These are phyloP conservation scores for Zaprionus davidi DNA, from an alignment of 1,140 invertebrate species.

Conservation along the genomic window DNA sequence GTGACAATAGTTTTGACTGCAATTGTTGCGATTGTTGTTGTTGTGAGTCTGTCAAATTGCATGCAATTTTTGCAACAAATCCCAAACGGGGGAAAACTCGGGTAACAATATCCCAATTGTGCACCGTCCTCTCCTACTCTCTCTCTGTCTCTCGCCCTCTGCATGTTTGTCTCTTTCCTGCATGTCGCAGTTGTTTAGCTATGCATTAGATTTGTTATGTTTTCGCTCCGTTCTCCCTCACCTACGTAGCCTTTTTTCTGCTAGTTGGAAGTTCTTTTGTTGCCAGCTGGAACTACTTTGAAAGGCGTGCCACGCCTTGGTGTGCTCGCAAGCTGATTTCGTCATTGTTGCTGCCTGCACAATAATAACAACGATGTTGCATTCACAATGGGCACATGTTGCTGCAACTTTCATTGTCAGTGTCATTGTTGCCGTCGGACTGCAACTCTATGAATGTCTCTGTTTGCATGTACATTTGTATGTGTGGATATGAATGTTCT, in stretches of 20 bases:
- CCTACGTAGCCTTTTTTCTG: conserved; percentile 42
- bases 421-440: conserved; percentile 67
- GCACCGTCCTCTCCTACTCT: background rate
- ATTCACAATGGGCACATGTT: conserved; percentile 54
- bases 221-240: conserved; percentile 22
- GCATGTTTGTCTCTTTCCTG: background rate
- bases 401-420: conserved; percentile 72
- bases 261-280: conserved; percentile 38
- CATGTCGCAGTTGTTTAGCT: conserved; percentile 57
- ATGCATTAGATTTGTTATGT: conserved; percentile 70
- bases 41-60: conserved; percentile 59
- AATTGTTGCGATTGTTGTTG: conserved; percentile 30
- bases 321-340: conserved; percentile 49
- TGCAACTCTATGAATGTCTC: conserved; percentile 36
- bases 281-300: conserved; percentile 7
- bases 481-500: conserved; percentile 10
- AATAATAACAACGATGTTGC: conserved; percentile 57
- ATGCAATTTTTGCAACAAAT: conserved; percentile 68
- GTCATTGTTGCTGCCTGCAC: conserved; percentile 63
- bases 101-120: conserved; percentile 12
- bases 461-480: background rate
- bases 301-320: conserved; percentile 21
- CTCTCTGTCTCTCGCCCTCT: background rate
- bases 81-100: conserved; percentile 8
- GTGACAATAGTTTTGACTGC: conserved; percentile 57